Percentiles rank a stretch among this genome's conserved stretches.
Evolutionary conservation across 2,888 invertebrate species (phyloP).

Genomic region (Dinocampus coccinellae): DNA sequence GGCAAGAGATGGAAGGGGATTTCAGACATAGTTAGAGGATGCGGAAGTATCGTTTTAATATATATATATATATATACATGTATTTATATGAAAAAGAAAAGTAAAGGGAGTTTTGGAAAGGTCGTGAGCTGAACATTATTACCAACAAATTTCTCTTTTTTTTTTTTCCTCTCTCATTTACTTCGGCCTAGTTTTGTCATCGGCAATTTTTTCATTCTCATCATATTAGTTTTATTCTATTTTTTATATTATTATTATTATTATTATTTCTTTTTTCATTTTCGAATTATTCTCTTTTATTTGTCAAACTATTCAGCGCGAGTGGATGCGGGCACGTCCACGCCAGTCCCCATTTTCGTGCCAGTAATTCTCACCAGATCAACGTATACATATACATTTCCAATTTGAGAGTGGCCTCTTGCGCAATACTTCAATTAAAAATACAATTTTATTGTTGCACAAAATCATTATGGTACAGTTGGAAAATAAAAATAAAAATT

Average conservation of each 20-base stretch:
- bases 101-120: slow-evolving; percentile 25
- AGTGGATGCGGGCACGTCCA: not conserved
- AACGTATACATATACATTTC: not conserved
- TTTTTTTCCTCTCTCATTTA: slow-evolving; percentile 27
- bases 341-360: not conserved
- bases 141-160: slow-evolving; percentile 39
- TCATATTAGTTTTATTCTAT: slow-evolving; percentile 21
- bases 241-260: slow-evolving; percentile 20
- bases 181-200: slow-evolving; percentile 40
- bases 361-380: not conserved
- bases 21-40: not conserved
- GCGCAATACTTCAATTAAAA: not conserved
- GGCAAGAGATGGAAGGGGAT: slow-evolving; percentile 27
- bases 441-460: slow-evolving; percentile 2
- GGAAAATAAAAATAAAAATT: not conserved
- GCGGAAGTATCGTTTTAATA: not conserved
- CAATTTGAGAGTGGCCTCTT: not conserved
- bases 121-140: slow-evolving; percentile 29
- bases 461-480: slow-evolving; percentile 14
- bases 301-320: not conserved
- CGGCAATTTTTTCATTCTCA: slow-evolving; percentile 34
- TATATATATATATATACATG: not conserved
- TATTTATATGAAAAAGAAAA: slow-evolving; percentile 34
- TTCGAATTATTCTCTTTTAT: slow-evolving; percentile 30
- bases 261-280: slow-evolving; percentile 24